These are phyloP conservation scores for Microplitis deprimator DNA, from an alignment of 2,888 invertebrate genomes.

Conservation along the genomic window DNA sequence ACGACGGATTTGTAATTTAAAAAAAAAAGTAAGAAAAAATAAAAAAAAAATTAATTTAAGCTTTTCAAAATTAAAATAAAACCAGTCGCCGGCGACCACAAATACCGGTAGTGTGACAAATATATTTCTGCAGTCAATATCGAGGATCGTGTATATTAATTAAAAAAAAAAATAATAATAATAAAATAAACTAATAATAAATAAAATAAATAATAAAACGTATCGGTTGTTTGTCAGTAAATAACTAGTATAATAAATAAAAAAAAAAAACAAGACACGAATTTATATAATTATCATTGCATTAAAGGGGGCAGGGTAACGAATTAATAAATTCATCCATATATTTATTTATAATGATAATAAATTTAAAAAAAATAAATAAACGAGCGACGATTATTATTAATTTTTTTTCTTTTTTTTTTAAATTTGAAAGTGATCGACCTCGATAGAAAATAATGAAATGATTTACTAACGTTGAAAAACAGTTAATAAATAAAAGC, in stretches of 20 bases:
- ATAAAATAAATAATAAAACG: constrained; percentile 3
- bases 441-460: constrained; percentile 16
- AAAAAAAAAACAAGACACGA: constrained; percentile 8
- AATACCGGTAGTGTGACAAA: not conserved
- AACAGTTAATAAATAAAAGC: constrained; percentile 8
- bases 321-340: constrained; percentile 1
- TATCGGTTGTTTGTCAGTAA: constrained; percentile 23
- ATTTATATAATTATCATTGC: constrained; percentile 35
- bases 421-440: constrained; percentile 7
- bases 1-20: constrained; percentile 6
- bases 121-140: constrained; percentile 14
- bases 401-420: constrained; percentile 3
- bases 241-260: constrained; percentile 5
- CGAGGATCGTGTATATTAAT: constrained; percentile 2
- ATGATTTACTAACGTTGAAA: constrained; percentile 46
- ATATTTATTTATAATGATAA: constrained; percentile 6
- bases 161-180: not conserved
- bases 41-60: constrained; percentile 15
- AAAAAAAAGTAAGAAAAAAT: constrained; percentile 3
- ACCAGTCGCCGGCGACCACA: not conserved
- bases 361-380: constrained; percentile 25
- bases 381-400: constrained; percentile 22
- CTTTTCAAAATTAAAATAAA: constrained; percentile 2
- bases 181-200: not conserved
- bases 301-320: constrained; percentile 16